A percentile compares a stretch with the other conserved stretches of the same genome.
Conservation (phyloP, 2,888 invertebrate genomes). For the Acholoe squamosa region DNA sequence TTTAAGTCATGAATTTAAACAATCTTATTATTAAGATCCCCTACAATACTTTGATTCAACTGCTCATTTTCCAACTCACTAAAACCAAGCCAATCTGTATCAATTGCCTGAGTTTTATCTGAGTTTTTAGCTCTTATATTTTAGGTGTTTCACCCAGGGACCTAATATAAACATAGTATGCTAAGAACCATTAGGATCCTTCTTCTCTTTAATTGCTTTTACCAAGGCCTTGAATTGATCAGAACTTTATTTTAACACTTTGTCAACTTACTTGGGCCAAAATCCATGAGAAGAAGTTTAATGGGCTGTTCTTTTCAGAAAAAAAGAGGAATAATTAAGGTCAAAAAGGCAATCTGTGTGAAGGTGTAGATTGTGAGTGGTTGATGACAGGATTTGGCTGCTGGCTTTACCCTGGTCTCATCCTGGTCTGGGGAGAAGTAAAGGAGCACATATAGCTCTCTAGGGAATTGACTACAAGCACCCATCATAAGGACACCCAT, state of each 20-base stretch:
- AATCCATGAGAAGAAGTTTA: too few relatives aligned
- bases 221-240: too few relatives aligned
- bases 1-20: too few relatives aligned
- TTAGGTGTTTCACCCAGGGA: neutral
- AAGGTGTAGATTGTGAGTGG: neutral
- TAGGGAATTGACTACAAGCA: neutral
- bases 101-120: neutral
- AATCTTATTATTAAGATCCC: too few relatives aligned
- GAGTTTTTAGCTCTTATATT: neutral
- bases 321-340: neutral
- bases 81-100: too few relatives aligned
- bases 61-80: too few relatives aligned
- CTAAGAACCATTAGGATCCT: neutral
- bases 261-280: neutral
- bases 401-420: neutral
- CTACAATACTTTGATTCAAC: too few relatives aligned
- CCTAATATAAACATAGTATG: constrained; percentile 9
- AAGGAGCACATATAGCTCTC: neutral
- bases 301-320: neutral
- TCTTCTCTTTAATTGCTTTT: neutral
- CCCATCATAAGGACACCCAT: too few relatives aligned
- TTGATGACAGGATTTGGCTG: neutral
- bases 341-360: neutral
- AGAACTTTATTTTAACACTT: neutral
- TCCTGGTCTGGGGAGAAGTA: neutral